A percentile compares a stretch with the other conserved stretches of the same genome.
Conservation (phyloP, 1,140 invertebrate genomes). For the Pseudomyrmex concolor region DNA sequence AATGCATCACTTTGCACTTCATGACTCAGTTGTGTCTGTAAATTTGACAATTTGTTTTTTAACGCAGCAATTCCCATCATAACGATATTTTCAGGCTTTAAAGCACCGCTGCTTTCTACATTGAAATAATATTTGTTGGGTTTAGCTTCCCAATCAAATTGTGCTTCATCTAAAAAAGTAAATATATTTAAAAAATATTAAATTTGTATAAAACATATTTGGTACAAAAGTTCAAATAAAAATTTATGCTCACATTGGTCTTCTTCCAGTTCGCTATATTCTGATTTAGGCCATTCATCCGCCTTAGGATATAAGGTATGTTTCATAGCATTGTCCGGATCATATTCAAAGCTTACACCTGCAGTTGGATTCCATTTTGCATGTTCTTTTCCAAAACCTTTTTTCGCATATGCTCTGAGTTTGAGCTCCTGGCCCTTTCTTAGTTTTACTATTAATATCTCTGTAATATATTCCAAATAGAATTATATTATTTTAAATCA, state of each 20-base stretch:
- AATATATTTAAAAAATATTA: not conserved
- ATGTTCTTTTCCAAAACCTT: conserved; percentile 99
- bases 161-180: conserved; percentile 91
- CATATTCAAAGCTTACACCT: conserved; percentile 99
- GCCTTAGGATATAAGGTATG: conserved; percentile 99
- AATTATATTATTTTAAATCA: not conserved
- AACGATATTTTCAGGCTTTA: conserved; percentile 99
- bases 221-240: conserved; percentile 13
- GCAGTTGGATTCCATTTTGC: conserved; percentile 99
- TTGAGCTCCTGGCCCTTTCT: conserved; percentile 99
- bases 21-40: conserved; percentile 96
- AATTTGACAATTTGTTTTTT: conserved; percentile 98
- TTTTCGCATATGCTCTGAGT: conserved; percentile 97
- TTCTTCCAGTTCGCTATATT: conserved; percentile 97
- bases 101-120: conserved; percentile 96
- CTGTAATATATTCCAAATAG: conserved; percentile 79
- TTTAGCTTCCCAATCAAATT: conserved; percentile 96
- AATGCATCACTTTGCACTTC: conserved; percentile 94
- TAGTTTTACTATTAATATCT: conserved; percentile 99
- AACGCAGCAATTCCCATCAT: conserved; percentile 96
- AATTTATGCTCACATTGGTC: conserved; percentile 91
- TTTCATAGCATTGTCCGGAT: conserved; percentile 98
- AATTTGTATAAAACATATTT: not conserved
- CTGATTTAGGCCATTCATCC: conserved; percentile 99
- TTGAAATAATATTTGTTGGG: conserved; percentile 99